These are phyloP conservation scores for Conops quadrifasciatus DNA, from an alignment of 2,888 invertebrate species.

Conservation along the genomic window DNA sequence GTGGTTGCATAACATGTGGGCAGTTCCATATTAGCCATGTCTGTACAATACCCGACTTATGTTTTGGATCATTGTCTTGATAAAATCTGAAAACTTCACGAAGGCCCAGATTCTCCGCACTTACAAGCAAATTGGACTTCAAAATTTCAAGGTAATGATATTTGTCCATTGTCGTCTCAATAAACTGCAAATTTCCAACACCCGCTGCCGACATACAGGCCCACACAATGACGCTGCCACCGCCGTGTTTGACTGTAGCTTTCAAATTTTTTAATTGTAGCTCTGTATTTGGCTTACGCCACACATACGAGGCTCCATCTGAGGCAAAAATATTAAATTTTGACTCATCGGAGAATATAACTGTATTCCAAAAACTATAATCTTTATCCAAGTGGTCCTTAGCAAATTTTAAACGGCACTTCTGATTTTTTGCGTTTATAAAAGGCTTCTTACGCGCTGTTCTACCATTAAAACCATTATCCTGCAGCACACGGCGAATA, in stretches of 20 bases:
- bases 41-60: constrained; percentile 9
- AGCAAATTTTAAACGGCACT: constrained; percentile 20
- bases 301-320: constrained; percentile 32
- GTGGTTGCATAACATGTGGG: constrained; percentile 31
- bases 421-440: constrained; percentile 27
- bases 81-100: background rate
- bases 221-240: constrained; percentile 40
- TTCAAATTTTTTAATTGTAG: constrained; percentile 32
- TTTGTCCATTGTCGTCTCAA: background rate
- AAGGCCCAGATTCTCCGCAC: background rate
- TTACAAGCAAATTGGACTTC: background rate
- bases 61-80: background rate
- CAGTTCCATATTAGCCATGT: constrained; percentile 33
- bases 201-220: constrained; percentile 40
- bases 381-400: constrained; percentile 16
- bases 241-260: constrained; percentile 41
- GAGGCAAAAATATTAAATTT: constrained; percentile 40
- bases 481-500: constrained; percentile 35
- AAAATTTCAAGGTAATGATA: background rate
- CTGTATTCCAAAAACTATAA: constrained; percentile 18
- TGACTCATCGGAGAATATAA: constrained; percentile 35
- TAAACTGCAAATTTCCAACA: constrained; percentile 36
- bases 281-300: constrained; percentile 37
- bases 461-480: constrained; percentile 38
- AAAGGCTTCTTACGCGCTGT: constrained; percentile 38